A percentile compares a stretch with the other conserved stretches of the same genome.
Evolutionary conservation across 2,888 invertebrate species (phyloP).

Genomic region (Nematopogon swammerdamellus): DNA sequence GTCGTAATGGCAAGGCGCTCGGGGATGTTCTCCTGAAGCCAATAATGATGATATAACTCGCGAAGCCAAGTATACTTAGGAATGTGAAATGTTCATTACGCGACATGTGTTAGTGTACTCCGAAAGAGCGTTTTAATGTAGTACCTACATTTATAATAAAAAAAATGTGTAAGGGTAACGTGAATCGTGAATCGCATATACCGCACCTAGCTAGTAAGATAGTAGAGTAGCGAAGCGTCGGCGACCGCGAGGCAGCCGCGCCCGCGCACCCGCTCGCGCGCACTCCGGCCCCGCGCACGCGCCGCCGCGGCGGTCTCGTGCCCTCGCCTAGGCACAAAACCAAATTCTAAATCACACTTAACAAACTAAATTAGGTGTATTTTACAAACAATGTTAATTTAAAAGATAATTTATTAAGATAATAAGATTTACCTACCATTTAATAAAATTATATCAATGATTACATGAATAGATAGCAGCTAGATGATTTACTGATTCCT

Average conservation of each 20-base stretch:
- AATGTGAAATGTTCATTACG: no score
- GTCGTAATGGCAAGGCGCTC: no score
- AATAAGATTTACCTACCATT: constrained; percentile 18
- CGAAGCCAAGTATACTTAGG: no score
- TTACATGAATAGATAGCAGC: neutral
- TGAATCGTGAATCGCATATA: constrained; percentile 34
- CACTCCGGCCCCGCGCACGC: neutral
- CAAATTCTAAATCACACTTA: constrained; percentile 52
- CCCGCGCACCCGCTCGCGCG: constrained; percentile 1
- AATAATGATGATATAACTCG: no score
- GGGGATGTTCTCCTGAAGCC: no score
- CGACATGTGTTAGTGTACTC: neutral
- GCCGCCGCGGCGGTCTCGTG: constrained; percentile 20
- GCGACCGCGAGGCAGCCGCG: constrained; percentile 22
- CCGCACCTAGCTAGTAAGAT: constrained; percentile 45
- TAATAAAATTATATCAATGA: neutral
- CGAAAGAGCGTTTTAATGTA: neutral
- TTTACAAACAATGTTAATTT: constrained; percentile 27
- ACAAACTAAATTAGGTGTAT: constrained; percentile 24
- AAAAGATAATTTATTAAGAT: constrained; percentile 27
- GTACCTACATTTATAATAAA: constrained; percentile 10
- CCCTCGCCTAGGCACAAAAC: constrained; percentile 24
- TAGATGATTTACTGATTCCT: no score
- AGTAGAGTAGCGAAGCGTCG: constrained; percentile 33
- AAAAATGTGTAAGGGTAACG: constrained; percentile 15